phyloP scores from a whole-genome alignment of 64 coral and sea anemone species.

The Montipora capricornis region DNA sequence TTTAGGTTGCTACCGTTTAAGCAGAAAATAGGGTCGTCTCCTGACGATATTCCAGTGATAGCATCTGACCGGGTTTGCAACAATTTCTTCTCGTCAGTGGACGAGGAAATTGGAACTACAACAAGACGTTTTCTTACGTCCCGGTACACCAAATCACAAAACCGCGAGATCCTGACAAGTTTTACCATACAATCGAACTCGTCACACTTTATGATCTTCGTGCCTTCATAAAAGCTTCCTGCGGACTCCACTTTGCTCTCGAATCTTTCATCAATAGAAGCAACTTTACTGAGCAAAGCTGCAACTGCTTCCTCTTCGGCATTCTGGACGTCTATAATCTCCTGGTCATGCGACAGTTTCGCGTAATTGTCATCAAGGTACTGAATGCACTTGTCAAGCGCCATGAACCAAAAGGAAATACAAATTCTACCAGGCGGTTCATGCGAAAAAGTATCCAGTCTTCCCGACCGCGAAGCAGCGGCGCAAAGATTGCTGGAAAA shows the following conservation, averaged over 20 bases:
- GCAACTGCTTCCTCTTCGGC: slow-evolving; percentile 14
- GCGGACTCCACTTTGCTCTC: background rate
- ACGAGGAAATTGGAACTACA: background rate
- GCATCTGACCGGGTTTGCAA: background rate
- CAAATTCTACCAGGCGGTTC: background rate
- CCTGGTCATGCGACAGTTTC: background rate
- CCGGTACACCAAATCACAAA: slow-evolving; percentile 16
- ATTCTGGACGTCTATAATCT: background rate
- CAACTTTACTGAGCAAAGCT: background rate
- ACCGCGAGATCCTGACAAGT: background rate
- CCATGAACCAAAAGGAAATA: background rate
- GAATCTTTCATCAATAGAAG: background rate
- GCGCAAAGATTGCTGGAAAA: background rate
- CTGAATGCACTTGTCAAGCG: background rate
- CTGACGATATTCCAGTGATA: background rate
- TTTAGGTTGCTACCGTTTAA: slow-evolving; percentile 18
- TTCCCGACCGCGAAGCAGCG: background rate
- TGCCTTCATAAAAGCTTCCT: slow-evolving; percentile 38
- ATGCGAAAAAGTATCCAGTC: background rate
- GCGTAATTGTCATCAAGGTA: slow-evolving; percentile 33
- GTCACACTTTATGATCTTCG: background rate
- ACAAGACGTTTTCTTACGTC: background rate
- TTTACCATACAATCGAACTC: slow-evolving; percentile 35
- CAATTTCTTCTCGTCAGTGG: background rate
- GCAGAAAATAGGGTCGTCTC: background rate